Conservation (phyloP, 1,140 invertebrate genomes). For the Trachelipus rathkii region DNA sequence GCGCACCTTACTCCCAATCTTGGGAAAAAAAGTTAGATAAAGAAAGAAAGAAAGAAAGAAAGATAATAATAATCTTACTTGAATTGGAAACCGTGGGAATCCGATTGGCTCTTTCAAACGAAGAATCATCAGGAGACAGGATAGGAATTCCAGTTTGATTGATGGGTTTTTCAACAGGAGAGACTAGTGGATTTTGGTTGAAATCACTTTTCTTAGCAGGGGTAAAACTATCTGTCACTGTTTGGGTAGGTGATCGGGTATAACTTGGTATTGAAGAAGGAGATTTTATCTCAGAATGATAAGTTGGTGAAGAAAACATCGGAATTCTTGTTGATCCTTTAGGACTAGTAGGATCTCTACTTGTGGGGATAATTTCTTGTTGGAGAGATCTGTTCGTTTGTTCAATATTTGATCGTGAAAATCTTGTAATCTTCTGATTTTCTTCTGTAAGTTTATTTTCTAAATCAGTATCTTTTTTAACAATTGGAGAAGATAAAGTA, state of each 20-base stretch:
- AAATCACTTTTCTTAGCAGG: neutral
- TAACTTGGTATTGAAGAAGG: neutral
- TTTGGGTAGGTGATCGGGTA: neutral
- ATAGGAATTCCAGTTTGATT: constrained; percentile 1
- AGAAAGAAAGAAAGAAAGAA: neutral
- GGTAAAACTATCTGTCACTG: neutral
- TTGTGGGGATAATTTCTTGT: neutral
- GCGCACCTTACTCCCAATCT: no score
- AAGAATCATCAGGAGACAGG: neutral
- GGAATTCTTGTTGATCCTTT: neutral
- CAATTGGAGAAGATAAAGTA: neutral
- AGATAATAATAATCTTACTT: neutral
- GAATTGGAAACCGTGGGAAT: neutral
- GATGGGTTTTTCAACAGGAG: neutral
- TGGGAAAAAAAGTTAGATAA: no score
- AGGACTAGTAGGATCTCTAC: neutral
- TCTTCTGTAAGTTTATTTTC: neutral
- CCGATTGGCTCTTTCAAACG: neutral
- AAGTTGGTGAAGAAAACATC: neutral
- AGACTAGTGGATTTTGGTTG: neutral
- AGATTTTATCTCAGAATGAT: neutral
- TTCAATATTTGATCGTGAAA: neutral
- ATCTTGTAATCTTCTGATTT: neutral
- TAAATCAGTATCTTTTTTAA: neutral
- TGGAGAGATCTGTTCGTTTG: no score